Evolutionary conservation across 37 sponge, comb jelly and placozoan species (phyloP).

Genomic region (Beroe ovata): DNA sequence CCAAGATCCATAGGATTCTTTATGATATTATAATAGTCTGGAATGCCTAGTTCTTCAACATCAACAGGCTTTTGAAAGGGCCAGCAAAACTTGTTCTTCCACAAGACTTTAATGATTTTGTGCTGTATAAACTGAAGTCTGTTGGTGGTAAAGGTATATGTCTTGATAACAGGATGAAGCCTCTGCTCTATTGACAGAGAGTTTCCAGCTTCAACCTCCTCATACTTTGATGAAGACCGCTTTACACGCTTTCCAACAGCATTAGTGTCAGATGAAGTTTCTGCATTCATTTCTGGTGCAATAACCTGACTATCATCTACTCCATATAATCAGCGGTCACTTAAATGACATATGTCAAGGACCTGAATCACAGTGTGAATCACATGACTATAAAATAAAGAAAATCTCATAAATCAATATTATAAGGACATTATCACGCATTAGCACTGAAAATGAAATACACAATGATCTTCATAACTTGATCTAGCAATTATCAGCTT

Average conservation of each 20-base stretch:
- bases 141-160: constrained; percentile 74
- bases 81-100: constrained; percentile 94
- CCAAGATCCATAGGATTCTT: constrained; percentile 93
- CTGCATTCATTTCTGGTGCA: constrained; percentile 7
- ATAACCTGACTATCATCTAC: not conserved
- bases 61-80: constrained; percentile 98
- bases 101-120: constrained; percentile 76
- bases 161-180: constrained; percentile 7
- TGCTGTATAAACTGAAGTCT: constrained; percentile 87
- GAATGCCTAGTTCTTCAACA: constrained; percentile 81
- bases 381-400: too few species aligned
- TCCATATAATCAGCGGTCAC: not conserved
- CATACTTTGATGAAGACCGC: constrained; percentile 58
- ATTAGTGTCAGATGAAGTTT: not conserved
- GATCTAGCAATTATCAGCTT: too few species aligned
- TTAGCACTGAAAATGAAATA: too few species aligned
- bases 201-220: not conserved
- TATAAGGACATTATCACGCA: too few species aligned
- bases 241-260: constrained; percentile 51
- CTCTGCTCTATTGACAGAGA: constrained; percentile 12
- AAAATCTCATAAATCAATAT: too few species aligned
- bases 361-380: too few species aligned
- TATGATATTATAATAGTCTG: constrained; percentile 90
- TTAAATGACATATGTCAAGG: too few species aligned
- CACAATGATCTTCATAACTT: too few species aligned